Conservation (phyloP, 1,140 invertebrate species). For the fruit fly (Drosophila melanogaster) region Release_6_plus_ISO1_MT NT_033777.3:7160001-7160500, state of each 20-base stretch:
- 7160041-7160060: slow-evolving; percentile 35
- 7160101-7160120: slow-evolving; percentile 22
- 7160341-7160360: slow-evolving; percentile 55
- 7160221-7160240: neutral
- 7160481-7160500: slow-evolving; percentile 36
- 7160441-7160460: slow-evolving; percentile 41
- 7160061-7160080: slow-evolving; percentile 28
- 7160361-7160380: slow-evolving; percentile 36
- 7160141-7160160: neutral
- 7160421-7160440: slow-evolving; percentile 14
- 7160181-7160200: no score
- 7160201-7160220: neutral
- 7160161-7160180: no score
- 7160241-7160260: no score
- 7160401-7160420: slow-evolving; percentile 50
- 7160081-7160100: slow-evolving; percentile 54
- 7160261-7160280: slow-evolving; percentile 8
- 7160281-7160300: slow-evolving; percentile 11
- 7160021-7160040: slow-evolving; percentile 54
- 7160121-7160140: neutral
- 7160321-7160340: slow-evolving; percentile 49
- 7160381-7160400: slow-evolving; percentile 16
- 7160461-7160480: slow-evolving; percentile 49
- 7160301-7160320: slow-evolving; percentile 24
- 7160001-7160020: slow-evolving; percentile 65